Evolutionary conservation across 2,797 vertebrate species (phyloP), one percentile per base, ranked within the genome.

Genomic region (Sebastolobus altivelis): DNA sequence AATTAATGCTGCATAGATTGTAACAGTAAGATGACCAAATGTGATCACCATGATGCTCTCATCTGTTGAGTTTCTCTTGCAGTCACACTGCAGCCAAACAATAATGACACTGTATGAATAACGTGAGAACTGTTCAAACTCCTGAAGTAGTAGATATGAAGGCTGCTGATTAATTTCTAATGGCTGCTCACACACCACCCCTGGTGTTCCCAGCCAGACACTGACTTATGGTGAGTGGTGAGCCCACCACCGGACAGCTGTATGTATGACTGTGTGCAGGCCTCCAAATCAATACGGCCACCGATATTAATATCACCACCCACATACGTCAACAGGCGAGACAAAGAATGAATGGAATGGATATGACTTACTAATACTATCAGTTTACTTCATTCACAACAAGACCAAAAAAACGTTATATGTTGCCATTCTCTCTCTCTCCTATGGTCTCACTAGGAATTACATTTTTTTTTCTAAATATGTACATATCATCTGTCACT

Each of bases 251-350:
- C 11, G 10, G 88, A 90, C 89, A 86, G 85, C 84, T 87, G 78
- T 92, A 90, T 88, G 81, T 86, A 89, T 74, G 88, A 91, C 77
- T 89, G 81, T 52, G 86, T 80, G 82, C 89, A 89, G 79, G 83
- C 89, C 92, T 80, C 87, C 82, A 55, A 81, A 93, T 95, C 93
- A 85, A 94, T 94, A 93, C 6, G 8, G 4, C 77, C 72, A 87
- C 27, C 73, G 72, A 77, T 86, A 92, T 90, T 91, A 88, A 91
- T 85, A 86, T 80, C 74, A 84, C 66, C 59, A 56, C 85, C 46
- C 18, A 20, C 46, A 78, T 69, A 60, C 56, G 25, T 84, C 86
- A 81, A 70, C 59, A 80, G 77, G 59, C 77, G 59, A 71, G 58
- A 80, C 79, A 82, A 63, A 79, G 40, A 69, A 65, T 59, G 61